Evolutionary conservation across 2,888 invertebrate genomes (phyloP).

Genomic region (Crioceris asparagi): DNA sequence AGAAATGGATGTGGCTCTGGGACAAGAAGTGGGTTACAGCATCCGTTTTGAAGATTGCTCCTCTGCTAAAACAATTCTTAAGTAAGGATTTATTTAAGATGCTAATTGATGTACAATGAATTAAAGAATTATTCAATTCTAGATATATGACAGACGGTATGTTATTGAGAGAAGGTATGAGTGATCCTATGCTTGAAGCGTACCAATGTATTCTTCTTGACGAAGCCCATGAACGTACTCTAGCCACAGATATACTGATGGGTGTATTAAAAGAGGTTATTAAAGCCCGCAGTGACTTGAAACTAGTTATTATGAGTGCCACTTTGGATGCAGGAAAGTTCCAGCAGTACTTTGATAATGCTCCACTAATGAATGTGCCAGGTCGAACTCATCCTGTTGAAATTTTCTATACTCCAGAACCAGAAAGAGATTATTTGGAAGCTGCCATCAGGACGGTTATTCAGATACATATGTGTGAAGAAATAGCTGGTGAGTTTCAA

Average conservation of each 20-base stretch:
- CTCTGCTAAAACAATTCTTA: slow-evolving; percentile 83
- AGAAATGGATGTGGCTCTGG: slow-evolving; percentile 95
- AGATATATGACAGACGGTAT: slow-evolving; percentile 99
- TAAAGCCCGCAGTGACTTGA: slow-evolving; percentile 83
- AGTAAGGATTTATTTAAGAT: slow-evolving; percentile 43
- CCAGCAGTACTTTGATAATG: slow-evolving; percentile 97
- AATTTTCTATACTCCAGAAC: slow-evolving; percentile 98
- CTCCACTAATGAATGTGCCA: slow-evolving; percentile 97
- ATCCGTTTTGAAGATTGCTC: slow-evolving; percentile 99
- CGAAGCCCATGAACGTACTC: slow-evolving; percentile 96
- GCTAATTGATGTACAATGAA: slow-evolving; percentile 3
- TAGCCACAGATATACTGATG: slow-evolving; percentile 98
- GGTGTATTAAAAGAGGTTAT: slow-evolving; percentile 96
- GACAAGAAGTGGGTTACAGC: slow-evolving; percentile 88
- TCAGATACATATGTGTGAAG: slow-evolving; percentile 91
- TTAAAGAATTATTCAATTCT: slow-evolving; percentile 15
- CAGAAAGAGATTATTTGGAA: slow-evolving; percentile 95
- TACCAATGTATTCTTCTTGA: slow-evolving; percentile 95
- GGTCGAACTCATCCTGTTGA: slow-evolving; percentile 93
- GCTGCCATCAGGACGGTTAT: slow-evolving; percentile 97
- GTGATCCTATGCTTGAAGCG: slow-evolving; percentile 92
- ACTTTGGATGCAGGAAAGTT: slow-evolving; percentile 99
- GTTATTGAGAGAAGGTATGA: slow-evolving; percentile 98
- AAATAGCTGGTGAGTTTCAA: slow-evolving; percentile 66
- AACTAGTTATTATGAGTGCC: slow-evolving; percentile 98